Percentiles rank a stretch among this genome's conserved stretches.
Conservation (phyloP, 2,113 vertebrate species). For the Opisthocomus hoazin region DNA sequence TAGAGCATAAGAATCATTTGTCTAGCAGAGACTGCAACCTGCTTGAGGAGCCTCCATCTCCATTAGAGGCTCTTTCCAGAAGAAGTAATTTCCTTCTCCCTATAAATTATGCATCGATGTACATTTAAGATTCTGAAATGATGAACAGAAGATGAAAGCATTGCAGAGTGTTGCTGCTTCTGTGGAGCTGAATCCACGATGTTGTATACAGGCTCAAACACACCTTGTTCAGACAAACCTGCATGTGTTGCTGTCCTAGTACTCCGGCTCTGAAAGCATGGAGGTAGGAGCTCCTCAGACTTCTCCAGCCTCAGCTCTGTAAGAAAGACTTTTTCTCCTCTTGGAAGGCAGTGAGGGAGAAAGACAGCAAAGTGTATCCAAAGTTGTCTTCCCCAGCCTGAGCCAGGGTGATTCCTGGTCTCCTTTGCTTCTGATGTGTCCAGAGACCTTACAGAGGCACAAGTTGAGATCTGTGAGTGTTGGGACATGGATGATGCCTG, state of each 20-base stretch:
- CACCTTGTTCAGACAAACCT: constrained; percentile 7
- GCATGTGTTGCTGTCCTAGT: neutral
- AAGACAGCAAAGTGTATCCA: neutral
- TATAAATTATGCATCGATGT: constrained; percentile 67
- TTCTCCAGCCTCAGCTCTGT: neutral
- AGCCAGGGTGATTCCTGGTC: neutral
- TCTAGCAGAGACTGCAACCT: constrained; percentile 35
- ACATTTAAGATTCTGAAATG: constrained; percentile 37
- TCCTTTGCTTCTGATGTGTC: neutral
- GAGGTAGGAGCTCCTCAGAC: neutral
- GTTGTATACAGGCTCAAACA: neutral
- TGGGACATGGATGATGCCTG: fast-evolving
- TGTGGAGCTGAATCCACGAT: neutral
- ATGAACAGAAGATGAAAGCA: constrained; percentile 40
- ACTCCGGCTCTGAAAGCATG: neutral
- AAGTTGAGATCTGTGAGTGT: neutral
- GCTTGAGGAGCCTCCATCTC: constrained; percentile 24
- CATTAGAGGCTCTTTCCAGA: constrained; percentile 63
- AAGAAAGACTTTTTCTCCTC: neutral
- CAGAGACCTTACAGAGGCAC: neutral
- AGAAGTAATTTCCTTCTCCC: constrained; percentile 54
- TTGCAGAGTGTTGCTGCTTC: neutral
- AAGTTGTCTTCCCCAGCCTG: neutral
- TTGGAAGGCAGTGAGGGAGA: neutral
- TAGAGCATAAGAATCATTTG: constrained; percentile 50